phyloP scores from a whole-genome alignment of 2,113 vertebrate species.

The Pristiophorus japonicus region DNA sequence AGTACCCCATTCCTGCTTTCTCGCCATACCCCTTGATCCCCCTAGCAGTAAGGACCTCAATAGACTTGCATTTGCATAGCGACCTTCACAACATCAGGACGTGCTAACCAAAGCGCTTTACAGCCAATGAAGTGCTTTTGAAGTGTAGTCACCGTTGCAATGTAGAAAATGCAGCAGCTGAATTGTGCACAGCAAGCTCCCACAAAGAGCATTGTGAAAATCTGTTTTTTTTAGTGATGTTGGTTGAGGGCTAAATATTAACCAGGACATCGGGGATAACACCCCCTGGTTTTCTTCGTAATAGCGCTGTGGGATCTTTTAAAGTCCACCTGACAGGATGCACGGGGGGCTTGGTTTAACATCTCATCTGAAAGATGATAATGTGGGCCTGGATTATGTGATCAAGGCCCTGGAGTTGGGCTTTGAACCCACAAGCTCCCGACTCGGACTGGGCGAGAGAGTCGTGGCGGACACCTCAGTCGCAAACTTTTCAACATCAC shows the following conservation, averaged over 20 bases:
- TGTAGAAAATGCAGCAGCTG: background rate
- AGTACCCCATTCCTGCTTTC: too few relatives aligned
- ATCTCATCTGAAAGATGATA: background rate
- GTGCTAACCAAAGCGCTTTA: background rate
- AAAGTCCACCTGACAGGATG: background rate
- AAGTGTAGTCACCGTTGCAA: background rate
- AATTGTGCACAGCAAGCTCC: background rate
- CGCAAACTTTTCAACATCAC: background rate
- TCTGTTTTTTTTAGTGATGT: background rate
- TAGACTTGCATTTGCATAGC: background rate
- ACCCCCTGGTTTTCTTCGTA: background rate
- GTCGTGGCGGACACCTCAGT: background rate
- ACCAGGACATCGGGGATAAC: background rate
- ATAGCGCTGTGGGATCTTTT: background rate
- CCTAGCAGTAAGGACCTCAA: too few relatives aligned
- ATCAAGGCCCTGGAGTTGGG: background rate
- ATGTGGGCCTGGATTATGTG: background rate
- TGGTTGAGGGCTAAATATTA: background rate
- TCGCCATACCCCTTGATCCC: too few relatives aligned
- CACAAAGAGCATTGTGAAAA: background rate
- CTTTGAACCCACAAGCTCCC: background rate
- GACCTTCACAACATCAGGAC: background rate
- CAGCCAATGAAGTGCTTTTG: background rate
- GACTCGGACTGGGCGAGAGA: background rate
- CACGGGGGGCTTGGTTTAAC: background rate